Conservation (phyloP, 1,140 invertebrate genomes). For the Aporrectodea caliginosa region DNA sequence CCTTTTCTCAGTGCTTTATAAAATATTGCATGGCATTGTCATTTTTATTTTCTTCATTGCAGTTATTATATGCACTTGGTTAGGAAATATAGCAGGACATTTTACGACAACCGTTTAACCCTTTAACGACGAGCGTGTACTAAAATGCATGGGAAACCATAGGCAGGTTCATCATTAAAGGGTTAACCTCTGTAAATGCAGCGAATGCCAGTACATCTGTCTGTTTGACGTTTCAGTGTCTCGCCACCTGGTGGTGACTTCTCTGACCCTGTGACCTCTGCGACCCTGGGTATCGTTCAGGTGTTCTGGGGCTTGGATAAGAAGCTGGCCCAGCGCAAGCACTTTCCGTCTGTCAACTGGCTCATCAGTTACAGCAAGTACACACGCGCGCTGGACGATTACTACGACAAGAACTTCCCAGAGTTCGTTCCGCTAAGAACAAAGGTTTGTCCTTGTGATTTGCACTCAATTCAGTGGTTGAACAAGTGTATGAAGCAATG, state of each 20-base stretch:
- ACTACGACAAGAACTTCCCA: constrained; percentile 98
- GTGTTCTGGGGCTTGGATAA: constrained; percentile 99
- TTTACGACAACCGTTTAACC: no score
- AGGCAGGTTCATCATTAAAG: no score
- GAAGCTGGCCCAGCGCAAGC: constrained; percentile 97
- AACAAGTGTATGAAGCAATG: no score
- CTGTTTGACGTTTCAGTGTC: constrained; percentile 61
- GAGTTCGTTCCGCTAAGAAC: constrained; percentile 86
- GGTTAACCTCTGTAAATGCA: not conserved
- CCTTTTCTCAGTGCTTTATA: no score
- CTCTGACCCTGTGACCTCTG: constrained; percentile 98
- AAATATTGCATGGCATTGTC: no score
- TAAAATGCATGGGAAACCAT: no score
- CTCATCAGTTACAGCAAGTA: constrained; percentile 99
- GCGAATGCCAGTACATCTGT: not conserved
- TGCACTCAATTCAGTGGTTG: no score
- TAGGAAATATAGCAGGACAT: no score
- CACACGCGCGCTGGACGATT: constrained; percentile 94
- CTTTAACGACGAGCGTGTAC: no score
- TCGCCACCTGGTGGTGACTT: constrained; percentile 99
- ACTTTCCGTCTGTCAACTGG: constrained; percentile 99
- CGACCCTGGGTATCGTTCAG: constrained; percentile 98
- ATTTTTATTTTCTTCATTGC: no score
- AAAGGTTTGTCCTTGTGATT: constrained; percentile 50
- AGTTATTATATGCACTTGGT: no score